Evolutionary conservation across 2,888 invertebrate genomes (phyloP).

Genomic region (Empis stercorea): DNA sequence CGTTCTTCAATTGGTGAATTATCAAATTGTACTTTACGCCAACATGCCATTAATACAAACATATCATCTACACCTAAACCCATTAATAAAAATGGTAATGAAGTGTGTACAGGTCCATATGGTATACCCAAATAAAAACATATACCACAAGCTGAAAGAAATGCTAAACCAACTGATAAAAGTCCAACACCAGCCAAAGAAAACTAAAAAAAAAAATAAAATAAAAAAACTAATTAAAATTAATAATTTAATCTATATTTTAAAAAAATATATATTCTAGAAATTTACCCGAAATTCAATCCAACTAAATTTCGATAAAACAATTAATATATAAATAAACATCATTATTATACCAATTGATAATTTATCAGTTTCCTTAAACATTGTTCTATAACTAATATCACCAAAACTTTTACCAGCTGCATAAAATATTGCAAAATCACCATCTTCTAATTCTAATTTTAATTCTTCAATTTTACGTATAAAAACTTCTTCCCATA

Average conservation of each 20-base stretch:
- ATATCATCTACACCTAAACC: constrained; percentile 73
- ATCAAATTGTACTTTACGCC: constrained; percentile 49
- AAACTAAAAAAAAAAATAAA: constrained; percentile 33
- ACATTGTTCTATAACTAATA: constrained; percentile 54
- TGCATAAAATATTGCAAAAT: constrained; percentile 42
- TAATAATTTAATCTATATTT: background rate
- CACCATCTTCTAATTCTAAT: constrained; percentile 27
- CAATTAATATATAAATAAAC: constrained; percentile 59
- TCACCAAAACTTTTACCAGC: constrained; percentile 63
- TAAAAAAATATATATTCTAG: background rate
- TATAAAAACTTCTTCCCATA: constrained; percentile 50
- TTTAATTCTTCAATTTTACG: constrained; percentile 32
- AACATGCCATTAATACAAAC: constrained; percentile 71
- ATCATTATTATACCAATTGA: constrained; percentile 54
- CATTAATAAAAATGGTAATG: constrained; percentile 67
- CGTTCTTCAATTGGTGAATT: constrained; percentile 46
- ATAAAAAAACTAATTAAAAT: background rate
- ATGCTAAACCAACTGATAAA: constrained; percentile 58
- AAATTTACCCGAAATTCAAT: constrained; percentile 57
- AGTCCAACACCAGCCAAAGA: constrained; percentile 56
- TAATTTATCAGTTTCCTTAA: constrained; percentile 58
- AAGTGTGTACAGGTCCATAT: constrained; percentile 71
- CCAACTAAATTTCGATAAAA: constrained; percentile 61
- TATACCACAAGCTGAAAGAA: constrained; percentile 55
- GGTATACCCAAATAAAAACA: constrained; percentile 57